Conservation (phyloP, 2,113 vertebrate genomes). For the Scomber colias region DNA sequence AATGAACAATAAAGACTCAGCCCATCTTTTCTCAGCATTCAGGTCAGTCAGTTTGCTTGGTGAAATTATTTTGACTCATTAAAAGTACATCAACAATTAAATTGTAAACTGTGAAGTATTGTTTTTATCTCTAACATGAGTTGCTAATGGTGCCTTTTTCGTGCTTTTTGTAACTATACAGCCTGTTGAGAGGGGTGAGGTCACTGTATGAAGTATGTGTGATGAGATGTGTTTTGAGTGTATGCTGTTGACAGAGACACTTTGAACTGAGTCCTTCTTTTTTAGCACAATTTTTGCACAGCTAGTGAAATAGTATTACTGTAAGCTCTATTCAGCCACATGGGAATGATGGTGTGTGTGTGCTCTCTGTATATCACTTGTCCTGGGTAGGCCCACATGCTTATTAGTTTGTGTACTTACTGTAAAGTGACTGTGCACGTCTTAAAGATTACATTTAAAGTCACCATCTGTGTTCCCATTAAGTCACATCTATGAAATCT, state of each 20-base stretch:
- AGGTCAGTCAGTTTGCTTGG: neutral
- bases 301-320: constrained; percentile 7
- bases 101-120: neutral
- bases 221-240: constrained; percentile 41
- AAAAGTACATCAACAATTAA: neutral
- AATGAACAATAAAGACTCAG: constrained; percentile 9
- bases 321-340: neutral
- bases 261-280: constrained; percentile 8
- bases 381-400: neutral
- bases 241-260: constrained; percentile 14
- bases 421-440: neutral
- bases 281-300: constrained; percentile 3
- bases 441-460: constrained; percentile 24
- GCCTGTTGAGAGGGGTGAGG: constrained; percentile 24
- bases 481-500: constrained; percentile 54
- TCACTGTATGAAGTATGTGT: constrained; percentile 33
- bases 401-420: neutral
- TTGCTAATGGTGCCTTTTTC: constrained; percentile 20
- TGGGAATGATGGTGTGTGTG: neutral
- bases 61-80: constrained; percentile 20
- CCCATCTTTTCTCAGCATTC: constrained; percentile 4
- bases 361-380: neutral
- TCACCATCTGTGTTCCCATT: constrained; percentile 65
- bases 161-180: constrained; percentile 27
- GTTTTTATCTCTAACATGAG: constrained; percentile 1